Percentiles rank a stretch among this genome's conserved stretches.
Evolutionary conservation across 2,113 vertebrate genomes (phyloP).

Genomic region (Gambusia holbrooki): DNA sequence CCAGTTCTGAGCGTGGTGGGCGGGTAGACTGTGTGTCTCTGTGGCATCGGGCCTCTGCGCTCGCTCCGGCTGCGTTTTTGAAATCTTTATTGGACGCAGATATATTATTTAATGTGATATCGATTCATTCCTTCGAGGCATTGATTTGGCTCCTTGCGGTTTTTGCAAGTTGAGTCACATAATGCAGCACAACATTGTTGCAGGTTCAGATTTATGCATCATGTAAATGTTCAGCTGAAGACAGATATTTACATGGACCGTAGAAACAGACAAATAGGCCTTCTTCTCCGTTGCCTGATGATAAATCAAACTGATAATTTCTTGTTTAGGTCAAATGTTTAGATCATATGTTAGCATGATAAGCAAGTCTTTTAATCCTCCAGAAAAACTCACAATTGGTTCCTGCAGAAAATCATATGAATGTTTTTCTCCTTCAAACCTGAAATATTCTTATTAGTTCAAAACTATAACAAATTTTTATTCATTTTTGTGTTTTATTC

Average conservation of each 20-base stretch:
- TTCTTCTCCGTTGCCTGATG: background rate
- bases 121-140: background rate
- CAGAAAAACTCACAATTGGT: background rate
- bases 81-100: constrained; percentile 4
- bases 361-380: background rate
- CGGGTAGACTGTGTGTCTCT: constrained; percentile 8
- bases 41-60: background rate
- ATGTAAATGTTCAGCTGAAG: background rate
- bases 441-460: too few relatives aligned
- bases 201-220: background rate
- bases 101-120: background rate
- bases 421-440: too few relatives aligned
- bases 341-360: too few relatives aligned
- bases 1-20: constrained; percentile 3
- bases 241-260: background rate
- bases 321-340: background rate
- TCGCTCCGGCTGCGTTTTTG: background rate
- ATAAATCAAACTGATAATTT: background rate
- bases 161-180: background rate
- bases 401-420: background rate
- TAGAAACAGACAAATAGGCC: background rate
- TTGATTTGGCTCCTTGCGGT: background rate
- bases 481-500: too few relatives aligned
- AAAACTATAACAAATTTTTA: too few relatives aligned
- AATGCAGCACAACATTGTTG: background rate